These are phyloP conservation scores for Machimus rusticus DNA, from an alignment of 2,888 invertebrate species.

Conservation along the genomic window DNA sequence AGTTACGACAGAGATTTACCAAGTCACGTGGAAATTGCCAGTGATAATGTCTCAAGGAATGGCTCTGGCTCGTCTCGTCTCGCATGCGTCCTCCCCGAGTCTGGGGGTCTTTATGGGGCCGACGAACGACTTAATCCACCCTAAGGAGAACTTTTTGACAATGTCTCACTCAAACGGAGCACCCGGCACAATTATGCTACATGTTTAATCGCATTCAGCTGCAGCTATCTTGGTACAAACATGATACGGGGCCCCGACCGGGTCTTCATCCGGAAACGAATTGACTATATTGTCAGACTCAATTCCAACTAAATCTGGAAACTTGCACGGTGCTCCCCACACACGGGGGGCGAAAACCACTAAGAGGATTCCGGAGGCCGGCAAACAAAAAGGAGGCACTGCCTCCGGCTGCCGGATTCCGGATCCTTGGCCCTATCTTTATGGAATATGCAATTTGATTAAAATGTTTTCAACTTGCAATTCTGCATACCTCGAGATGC, in stretches of 20 bases:
- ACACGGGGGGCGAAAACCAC: neutral
- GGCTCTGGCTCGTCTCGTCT: neutral
- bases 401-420: neutral
- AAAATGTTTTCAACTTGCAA: conserved; percentile 39
- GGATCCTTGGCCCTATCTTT: conserved; percentile 17
- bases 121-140: conserved; percentile 18
- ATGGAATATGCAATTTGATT: conserved; percentile 39
- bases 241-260: neutral
- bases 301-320: conserved; percentile 31
- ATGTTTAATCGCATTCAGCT: conserved; percentile 4
- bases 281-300: conserved; percentile 31
- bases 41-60: conserved; percentile 6
- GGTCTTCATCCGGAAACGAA: conserved; percentile 12
- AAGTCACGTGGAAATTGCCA: conserved; percentile 35
- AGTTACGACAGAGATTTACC: conserved; percentile 28
- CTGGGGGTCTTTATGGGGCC: neutral
- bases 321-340: neutral
- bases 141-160: neutral
- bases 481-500: conserved; percentile 20
- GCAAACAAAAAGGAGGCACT: neutral
- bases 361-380: conserved; percentile 3
- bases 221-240: conserved; percentile 26
- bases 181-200: neutral
- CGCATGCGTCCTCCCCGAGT: neutral
- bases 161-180: neutral